phyloP scores from a whole-genome alignment of 1,140 invertebrate genomes.

The Dysdera silvatica region DNA sequence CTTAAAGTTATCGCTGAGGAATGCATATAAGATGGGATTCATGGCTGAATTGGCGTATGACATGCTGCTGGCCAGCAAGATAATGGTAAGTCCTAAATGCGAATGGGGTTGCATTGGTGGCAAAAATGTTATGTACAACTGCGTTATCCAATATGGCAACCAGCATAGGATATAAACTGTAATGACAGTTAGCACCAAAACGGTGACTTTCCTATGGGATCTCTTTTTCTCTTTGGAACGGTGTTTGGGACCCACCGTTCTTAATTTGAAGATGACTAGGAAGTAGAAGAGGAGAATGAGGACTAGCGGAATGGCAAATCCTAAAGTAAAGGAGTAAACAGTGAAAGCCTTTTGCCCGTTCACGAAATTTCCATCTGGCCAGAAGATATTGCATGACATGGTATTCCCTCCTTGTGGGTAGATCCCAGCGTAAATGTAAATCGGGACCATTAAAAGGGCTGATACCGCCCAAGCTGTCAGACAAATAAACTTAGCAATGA shows the following conservation, averaged over 20 bases:
- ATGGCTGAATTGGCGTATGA: slow-evolving; percentile 95
- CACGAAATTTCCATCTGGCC: slow-evolving; percentile 55
- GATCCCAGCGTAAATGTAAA: slow-evolving; percentile 80
- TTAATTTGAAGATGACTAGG: slow-evolving; percentile 81
- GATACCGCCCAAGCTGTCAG: slow-evolving; percentile 72
- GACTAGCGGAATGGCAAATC: slow-evolving; percentile 82
- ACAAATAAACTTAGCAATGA: slow-evolving; percentile 76
- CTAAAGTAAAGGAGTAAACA: slow-evolving; percentile 81
- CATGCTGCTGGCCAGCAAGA: slow-evolving; percentile 73
- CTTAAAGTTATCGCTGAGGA: slow-evolving; percentile 87
- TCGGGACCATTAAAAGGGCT: slow-evolving; percentile 75
- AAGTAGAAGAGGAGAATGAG: slow-evolving; percentile 92
- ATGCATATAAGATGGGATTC: slow-evolving; percentile 94
- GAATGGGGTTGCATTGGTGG: slow-evolving; percentile 44
- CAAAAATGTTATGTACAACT: slow-evolving; percentile 44
- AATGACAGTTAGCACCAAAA: slow-evolving; percentile 89
- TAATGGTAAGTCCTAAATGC: slow-evolving; percentile 63
- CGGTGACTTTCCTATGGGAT: slow-evolving; percentile 85
- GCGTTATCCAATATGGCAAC: slow-evolving; percentile 90
- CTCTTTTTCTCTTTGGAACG: slow-evolving; percentile 84
- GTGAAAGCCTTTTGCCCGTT: slow-evolving; percentile 65
- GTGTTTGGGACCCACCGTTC: slow-evolving; percentile 44
- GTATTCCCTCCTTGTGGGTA: slow-evolving; percentile 43
- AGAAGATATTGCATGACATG: slow-evolving; percentile 70
- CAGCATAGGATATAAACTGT: slow-evolving; percentile 94